Percentiles rank a stretch among this genome's conserved stretches.
phyloP scores from a whole-genome alignment of 2,888 invertebrate species.

The Drosophila robusta region DNA sequence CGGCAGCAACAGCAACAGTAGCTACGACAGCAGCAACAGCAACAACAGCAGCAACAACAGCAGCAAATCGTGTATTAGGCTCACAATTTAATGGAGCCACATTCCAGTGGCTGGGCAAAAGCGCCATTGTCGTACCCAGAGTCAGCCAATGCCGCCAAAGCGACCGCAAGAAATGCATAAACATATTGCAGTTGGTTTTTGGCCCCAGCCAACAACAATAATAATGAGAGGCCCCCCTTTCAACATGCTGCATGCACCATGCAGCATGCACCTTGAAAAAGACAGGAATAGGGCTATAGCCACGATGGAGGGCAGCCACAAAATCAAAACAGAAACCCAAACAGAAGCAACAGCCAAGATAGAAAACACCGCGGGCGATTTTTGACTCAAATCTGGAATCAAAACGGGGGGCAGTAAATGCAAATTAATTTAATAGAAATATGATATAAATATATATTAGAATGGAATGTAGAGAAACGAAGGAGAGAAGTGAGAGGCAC shows the following conservation, averaged over 20 bases:
- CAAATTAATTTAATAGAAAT: constrained; percentile 9
- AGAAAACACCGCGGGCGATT: constrained; percentile 6
- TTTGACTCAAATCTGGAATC: constrained; percentile 4
- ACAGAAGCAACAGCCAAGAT: constrained; percentile 9
- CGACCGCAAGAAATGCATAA: constrained; percentile 73
- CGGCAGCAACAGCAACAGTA: constrained; percentile 33
- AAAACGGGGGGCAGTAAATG: constrained; percentile 10
- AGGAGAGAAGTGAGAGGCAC: neutral
- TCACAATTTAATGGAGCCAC: constrained; percentile 78
- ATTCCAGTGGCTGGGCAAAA: constrained; percentile 59
- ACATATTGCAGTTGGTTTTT: constrained; percentile 62
- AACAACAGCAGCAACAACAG: constrained; percentile 19
- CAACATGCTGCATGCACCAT: constrained; percentile 2
- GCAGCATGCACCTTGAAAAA: neutral
- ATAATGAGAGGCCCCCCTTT: constrained; percentile 26
- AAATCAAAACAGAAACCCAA: constrained; percentile 5
- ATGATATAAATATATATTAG: neutral
- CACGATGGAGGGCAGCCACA: constrained; percentile 7
- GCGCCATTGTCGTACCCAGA: constrained; percentile 61
- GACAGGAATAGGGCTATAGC: neutral
- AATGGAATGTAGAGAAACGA: neutral
- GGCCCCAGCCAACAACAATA: constrained; percentile 15
- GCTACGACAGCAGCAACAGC: constrained; percentile 21
- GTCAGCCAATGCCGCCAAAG: constrained; percentile 64
- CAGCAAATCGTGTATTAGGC: constrained; percentile 72